Evolutionary conservation across 1,140 invertebrate genomes (phyloP).

Genomic region (Drosophila malerkotliana): DNA sequence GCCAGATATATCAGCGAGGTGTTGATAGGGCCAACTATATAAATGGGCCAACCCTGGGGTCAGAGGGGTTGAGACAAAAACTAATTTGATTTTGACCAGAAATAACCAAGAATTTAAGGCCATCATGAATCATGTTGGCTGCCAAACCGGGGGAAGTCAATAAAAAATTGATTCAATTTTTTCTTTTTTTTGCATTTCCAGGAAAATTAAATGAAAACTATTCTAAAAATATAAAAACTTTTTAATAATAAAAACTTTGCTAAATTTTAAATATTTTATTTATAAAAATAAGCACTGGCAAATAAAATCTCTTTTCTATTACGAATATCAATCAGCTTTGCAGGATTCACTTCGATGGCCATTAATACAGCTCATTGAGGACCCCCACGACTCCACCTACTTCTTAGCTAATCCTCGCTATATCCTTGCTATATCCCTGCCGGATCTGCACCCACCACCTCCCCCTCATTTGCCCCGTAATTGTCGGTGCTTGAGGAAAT

Average conservation of each 20-base stretch:
- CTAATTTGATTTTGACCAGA: constrained; percentile 28
- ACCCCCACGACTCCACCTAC: background rate
- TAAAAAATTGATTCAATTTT: background rate
- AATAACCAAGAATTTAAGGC: constrained; percentile 19
- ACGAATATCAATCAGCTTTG: constrained; percentile 3
- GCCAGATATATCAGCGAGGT: constrained; percentile 34
- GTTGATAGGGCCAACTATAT: constrained; percentile 17
- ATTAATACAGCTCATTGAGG: constrained; percentile 2
- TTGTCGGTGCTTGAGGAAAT: constrained; percentile 22
- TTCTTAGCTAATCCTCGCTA: background rate
- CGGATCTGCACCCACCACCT: background rate
- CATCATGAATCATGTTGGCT: constrained; percentile 25
- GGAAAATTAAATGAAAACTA: background rate
- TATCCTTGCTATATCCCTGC: background rate
- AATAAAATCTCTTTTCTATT: background rate
- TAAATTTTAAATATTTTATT: too few species aligned
- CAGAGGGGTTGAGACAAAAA: background rate
- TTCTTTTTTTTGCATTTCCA: background rate
- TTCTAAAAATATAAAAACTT: background rate
- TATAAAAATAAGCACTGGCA: background rate
- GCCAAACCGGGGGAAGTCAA: constrained; percentile 10
- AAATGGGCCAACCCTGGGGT: too few species aligned
- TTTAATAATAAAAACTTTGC: too few species aligned
- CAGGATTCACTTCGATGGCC: constrained; percentile 2
- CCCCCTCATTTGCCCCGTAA: constrained; percentile 10